These are phyloP conservation scores for Miltochrista miniata DNA, from an alignment of 2,888 invertebrate species.

Conservation along the genomic window DNA sequence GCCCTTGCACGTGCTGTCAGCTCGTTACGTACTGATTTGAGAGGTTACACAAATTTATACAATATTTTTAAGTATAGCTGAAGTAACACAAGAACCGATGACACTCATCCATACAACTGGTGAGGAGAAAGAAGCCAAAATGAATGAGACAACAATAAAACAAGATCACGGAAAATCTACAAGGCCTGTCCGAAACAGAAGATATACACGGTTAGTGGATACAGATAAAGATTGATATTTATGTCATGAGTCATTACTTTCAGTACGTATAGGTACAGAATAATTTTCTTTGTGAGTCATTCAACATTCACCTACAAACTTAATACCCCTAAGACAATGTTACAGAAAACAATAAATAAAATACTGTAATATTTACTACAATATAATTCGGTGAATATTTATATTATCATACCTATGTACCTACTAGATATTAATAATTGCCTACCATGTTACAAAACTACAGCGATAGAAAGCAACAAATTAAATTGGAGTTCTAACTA, in stretches of 20 bases:
- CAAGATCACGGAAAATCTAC: slow-evolving; percentile 78
- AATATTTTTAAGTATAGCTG: slow-evolving; percentile 31
- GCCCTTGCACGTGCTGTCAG: slow-evolving; percentile 74
- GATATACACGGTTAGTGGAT: slow-evolving; percentile 87
- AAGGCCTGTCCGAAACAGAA: slow-evolving; percentile 88
- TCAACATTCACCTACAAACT: slow-evolving; percentile 30
- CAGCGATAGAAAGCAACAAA: too few species aligned
- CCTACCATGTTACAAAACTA: too few species aligned
- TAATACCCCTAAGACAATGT: slow-evolving; percentile 38
- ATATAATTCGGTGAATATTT: too few species aligned
- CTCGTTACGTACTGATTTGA: slow-evolving; percentile 30
- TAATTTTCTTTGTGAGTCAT: slow-evolving; percentile 78
- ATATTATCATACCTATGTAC: too few species aligned
- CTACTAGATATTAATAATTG: too few species aligned
- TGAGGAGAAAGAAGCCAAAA: slow-evolving; percentile 53
- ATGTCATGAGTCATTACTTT: slow-evolving; percentile 68
- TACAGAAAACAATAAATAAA: too few species aligned
- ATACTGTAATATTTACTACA: too few species aligned
- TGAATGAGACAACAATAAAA: slow-evolving; percentile 67
- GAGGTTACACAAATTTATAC: slow-evolving; percentile 30
- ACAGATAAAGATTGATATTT: slow-evolving; percentile 39
- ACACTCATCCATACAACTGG: slow-evolving; percentile 65
- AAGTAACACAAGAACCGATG: slow-evolving; percentile 55
- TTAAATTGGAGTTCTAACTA: slow-evolving; percentile 9
- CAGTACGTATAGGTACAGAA: slow-evolving; percentile 48